Evolutionary conservation across 2,797 vertebrate genomes (phyloP).

Genomic region (Ciconia nigra): DNA sequence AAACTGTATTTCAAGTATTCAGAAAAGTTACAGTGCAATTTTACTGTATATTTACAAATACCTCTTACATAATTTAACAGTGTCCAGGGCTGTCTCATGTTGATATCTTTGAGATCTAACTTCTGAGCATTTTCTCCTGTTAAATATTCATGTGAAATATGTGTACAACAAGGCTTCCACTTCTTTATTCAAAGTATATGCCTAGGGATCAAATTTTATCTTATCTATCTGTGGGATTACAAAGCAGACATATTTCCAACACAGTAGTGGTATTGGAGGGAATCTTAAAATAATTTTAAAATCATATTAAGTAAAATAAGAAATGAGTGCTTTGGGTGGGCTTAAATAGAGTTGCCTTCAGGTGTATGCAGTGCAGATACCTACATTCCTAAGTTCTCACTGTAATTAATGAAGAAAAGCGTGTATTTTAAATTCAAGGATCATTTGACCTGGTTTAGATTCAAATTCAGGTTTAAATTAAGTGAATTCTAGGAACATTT

Average conservation of each 20-base stretch:
- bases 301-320: not conserved
- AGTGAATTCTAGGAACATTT: not conserved
- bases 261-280: not conserved
- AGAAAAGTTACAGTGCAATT: not conserved
- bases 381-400: not conserved
- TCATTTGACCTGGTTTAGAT: not conserved
- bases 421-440: not conserved
- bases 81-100: not conserved
- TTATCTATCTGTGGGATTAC: not conserved
- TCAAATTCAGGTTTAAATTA: not conserved
- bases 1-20: not conserved
- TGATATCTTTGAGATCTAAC: not conserved
- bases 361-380: not conserved
- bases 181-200: not conserved
- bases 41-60: not conserved
- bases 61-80: not conserved
- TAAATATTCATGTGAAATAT: not conserved
- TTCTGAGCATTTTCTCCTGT: not conserved
- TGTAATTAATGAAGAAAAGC: not conserved
- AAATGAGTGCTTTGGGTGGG: not conserved
- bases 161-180: not conserved
- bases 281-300: not conserved
- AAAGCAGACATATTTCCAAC: not conserved
- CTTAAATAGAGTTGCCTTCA: not conserved
- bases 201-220: not conserved